phyloP scores from a whole-genome alignment of 1,140 invertebrate species.

The Drosophila biarmipes region DNA sequence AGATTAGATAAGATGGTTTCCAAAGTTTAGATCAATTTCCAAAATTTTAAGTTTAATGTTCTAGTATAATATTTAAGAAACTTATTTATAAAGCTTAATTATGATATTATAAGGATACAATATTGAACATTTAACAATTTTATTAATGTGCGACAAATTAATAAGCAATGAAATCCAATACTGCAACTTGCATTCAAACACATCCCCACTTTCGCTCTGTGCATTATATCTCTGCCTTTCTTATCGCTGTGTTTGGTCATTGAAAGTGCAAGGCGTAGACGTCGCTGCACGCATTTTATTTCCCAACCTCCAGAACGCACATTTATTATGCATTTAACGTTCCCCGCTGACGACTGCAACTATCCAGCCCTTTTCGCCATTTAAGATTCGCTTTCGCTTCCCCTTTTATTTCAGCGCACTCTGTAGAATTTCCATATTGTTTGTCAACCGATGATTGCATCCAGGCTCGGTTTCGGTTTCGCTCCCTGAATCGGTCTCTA shows the following conservation, averaged over 20 bases:
- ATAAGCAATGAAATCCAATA: too few species aligned
- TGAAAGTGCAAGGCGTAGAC: conserved; percentile 73
- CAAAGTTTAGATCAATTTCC: neutral
- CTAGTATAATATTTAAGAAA: too few species aligned
- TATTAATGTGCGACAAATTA: too few species aligned
- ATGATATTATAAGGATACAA: too few species aligned
- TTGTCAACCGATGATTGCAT: conserved; percentile 69
- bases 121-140: too few species aligned
- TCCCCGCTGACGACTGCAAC: conserved; percentile 55
- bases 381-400: conserved; percentile 64
- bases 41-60: neutral
- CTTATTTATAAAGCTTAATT: too few species aligned
- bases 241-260: conserved; percentile 71
- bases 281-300: conserved; percentile 70
- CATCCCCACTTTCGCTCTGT: neutral
- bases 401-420: conserved; percentile 30
- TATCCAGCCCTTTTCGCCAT: conserved; percentile 7
- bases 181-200: neutral
- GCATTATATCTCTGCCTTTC: conserved; percentile 22
- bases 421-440: conserved; percentile 75
- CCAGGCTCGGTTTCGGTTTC: conserved; percentile 36
- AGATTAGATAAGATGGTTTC: neutral
- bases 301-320: conserved; percentile 64
- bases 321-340: conserved; percentile 83
- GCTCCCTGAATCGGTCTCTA: conserved; percentile 26